Conservation (phyloP, 1,140 invertebrate species). For the Vanessa atalanta region DNA sequence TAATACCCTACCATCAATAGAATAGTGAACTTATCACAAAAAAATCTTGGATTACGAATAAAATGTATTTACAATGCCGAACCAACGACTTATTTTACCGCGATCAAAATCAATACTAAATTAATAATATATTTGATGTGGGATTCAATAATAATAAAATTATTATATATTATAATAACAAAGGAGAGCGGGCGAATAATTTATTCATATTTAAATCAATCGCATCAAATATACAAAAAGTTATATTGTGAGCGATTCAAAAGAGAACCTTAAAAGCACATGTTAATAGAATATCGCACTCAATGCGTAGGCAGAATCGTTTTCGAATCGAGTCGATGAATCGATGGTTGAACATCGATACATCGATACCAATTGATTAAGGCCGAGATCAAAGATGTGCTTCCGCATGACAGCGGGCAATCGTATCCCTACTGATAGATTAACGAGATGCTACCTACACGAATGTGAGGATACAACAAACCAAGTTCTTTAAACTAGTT, state of each 20-base stretch:
- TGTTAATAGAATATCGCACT: slow-evolving; percentile 51
- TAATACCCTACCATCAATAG: too few relatives aligned
- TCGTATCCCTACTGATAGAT: slow-evolving; percentile 60
- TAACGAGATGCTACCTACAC: slow-evolving; percentile 51
- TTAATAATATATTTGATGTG: too few relatives aligned
- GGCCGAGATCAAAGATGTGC: slow-evolving; percentile 68
- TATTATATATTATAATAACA: neutral
- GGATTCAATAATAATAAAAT: too few relatives aligned
- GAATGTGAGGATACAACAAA: slow-evolving; percentile 11
- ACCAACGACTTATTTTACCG: too few relatives aligned
- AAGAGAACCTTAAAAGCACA: neutral
- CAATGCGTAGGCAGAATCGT: slow-evolving; percentile 52
- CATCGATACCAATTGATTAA: slow-evolving; percentile 69
- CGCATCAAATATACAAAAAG: slow-evolving; percentile 26
- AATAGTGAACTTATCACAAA: too few relatives aligned
- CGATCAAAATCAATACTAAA: too few relatives aligned
- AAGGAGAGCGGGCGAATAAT: neutral
- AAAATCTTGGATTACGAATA: too few relatives aligned
- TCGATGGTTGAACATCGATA: slow-evolving; percentile 45
- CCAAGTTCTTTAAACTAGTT: slow-evolving; percentile 10
- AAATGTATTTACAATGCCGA: too few relatives aligned
- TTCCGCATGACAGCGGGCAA: slow-evolving; percentile 61
- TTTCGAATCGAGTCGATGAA: slow-evolving; percentile 55
- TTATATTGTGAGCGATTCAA: slow-evolving; percentile 11
- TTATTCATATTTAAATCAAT: neutral